phyloP scores from a whole-genome alignment of 1,140 invertebrate species.

The Calliopsis andreniformis region DNA sequence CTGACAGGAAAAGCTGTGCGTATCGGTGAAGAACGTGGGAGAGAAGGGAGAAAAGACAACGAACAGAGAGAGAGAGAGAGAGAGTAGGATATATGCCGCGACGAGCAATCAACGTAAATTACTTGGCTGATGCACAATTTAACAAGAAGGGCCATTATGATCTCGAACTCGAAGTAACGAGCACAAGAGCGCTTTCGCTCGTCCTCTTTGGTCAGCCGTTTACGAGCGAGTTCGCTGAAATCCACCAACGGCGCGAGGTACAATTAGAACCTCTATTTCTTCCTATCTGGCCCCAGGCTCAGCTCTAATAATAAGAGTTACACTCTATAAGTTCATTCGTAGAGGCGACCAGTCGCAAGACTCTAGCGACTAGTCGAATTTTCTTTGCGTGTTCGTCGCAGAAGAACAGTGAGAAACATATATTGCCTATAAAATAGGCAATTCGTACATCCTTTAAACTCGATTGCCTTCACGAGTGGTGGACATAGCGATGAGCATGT shows the following conservation, averaged over 20 bases:
- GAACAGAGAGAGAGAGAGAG: constrained; percentile 17
- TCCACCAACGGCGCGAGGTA: not conserved
- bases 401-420: too few species aligned
- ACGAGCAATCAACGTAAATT: constrained; percentile 81
- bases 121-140: constrained; percentile 81
- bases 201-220: constrained; percentile 9
- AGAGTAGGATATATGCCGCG: constrained; percentile 65
- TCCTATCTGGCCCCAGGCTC: too few species aligned
- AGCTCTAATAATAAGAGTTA: too few species aligned
- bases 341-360: too few species aligned
- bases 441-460: too few species aligned
- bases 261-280: too few species aligned
- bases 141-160: constrained; percentile 81
- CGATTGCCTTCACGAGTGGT: too few species aligned
- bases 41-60: not conserved
- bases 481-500: too few species aligned
- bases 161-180: constrained; percentile 75
- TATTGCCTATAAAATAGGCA: too few species aligned
- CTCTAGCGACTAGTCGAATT: too few species aligned
- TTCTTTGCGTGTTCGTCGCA: too few species aligned
- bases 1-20: constrained; percentile 20
- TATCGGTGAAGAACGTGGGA: not conserved
- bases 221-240: not conserved
- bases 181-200: constrained; percentile 37
- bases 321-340: too few species aligned